Percentiles rank a stretch among this genome's conserved stretches.
Evolutionary conservation across 2,888 invertebrate species (phyloP).

Genomic region (Eulithis testata): DNA sequence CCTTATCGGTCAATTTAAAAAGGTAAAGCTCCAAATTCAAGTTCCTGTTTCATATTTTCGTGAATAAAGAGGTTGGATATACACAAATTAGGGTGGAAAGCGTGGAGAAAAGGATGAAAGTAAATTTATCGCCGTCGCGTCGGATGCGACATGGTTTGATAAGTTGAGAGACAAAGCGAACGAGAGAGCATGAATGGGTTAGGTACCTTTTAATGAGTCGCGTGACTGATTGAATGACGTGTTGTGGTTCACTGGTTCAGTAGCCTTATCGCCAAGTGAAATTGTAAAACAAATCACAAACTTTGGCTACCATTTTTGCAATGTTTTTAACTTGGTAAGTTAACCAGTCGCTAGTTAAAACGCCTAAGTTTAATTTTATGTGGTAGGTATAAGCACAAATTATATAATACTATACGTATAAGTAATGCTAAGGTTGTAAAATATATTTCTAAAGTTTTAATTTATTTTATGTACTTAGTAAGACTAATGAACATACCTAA

Average conservation of each 20-base stretch:
- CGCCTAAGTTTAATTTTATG: too few relatives aligned
- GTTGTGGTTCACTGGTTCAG: constrained; percentile 35
- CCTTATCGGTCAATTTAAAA: constrained; percentile 35
- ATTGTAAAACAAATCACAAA: too few relatives aligned
- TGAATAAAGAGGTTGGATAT: constrained; percentile 15
- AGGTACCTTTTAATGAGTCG: constrained; percentile 68
- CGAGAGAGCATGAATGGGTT: constrained; percentile 75
- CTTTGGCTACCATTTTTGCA: too few relatives aligned
- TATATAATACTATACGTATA: too few relatives aligned
- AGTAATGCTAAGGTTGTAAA: too few relatives aligned
- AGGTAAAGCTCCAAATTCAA: constrained; percentile 34
- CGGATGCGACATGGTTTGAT: constrained; percentile 65
- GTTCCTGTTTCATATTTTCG: constrained; percentile 32
- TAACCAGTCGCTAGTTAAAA: too few relatives aligned
- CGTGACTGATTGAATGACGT: constrained; percentile 60
- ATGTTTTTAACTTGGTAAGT: too few relatives aligned
- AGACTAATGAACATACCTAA: too few relatives aligned
- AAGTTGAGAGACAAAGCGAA: constrained; percentile 69
- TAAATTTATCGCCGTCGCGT: constrained; percentile 80
- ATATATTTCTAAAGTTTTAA: too few relatives aligned
- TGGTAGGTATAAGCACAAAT: too few relatives aligned
- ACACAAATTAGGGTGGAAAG: constrained; percentile 62
- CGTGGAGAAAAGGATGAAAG: constrained; percentile 77
- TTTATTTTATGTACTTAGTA: too few relatives aligned
- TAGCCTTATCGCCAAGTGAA: too few relatives aligned